A percentile compares a stretch with the other conserved stretches of the same genome.
Evolutionary conservation across 2,888 invertebrate genomes (phyloP).

Genomic region (Sarcophaga caerulescens): DNA sequence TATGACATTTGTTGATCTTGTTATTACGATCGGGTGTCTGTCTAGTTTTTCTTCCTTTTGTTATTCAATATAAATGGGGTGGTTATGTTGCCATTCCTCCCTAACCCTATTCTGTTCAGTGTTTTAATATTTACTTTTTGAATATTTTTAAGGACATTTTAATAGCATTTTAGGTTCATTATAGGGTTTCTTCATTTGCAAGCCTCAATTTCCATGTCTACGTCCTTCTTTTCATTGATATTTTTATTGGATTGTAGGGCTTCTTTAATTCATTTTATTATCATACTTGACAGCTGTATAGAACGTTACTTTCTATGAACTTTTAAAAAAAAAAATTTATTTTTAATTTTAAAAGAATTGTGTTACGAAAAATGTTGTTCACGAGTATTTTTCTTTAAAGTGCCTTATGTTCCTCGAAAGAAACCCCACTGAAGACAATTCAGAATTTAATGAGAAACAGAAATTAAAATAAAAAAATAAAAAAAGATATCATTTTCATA

Average conservation of each 20-base stretch:
- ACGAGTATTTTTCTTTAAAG: not conserved
- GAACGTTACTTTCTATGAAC: conserved; percentile 55
- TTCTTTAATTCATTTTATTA: conserved; percentile 41
- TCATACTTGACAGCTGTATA: conserved; percentile 51
- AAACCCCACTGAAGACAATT: conserved; percentile 42
- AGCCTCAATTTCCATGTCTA: conserved; percentile 52
- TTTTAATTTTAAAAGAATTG: not conserved
- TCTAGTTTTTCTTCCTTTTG: not conserved
- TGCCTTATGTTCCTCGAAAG: conserved; percentile 44
- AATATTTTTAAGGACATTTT: conserved; percentile 7
- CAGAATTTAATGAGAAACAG: conserved; percentile 5
- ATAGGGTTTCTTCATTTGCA: conserved; percentile 52
- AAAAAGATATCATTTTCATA: not conserved
- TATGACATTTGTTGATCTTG: conserved; percentile 55
- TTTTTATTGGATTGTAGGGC: conserved; percentile 45
- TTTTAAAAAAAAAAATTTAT: no score
- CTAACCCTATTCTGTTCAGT: conserved; percentile 43
- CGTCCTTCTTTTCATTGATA: not conserved
- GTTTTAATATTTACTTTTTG: conserved; percentile 28
- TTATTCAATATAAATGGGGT: conserved; percentile 2
- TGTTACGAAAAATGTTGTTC: conserved; percentile 21
- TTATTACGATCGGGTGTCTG: conserved; percentile 28
- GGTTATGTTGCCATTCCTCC: conserved; percentile 24
- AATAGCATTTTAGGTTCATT: conserved; percentile 34
- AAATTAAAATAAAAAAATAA: not conserved